Conservation (phyloP, 2,113 vertebrate species). For the Clinocottus analis region DNA sequence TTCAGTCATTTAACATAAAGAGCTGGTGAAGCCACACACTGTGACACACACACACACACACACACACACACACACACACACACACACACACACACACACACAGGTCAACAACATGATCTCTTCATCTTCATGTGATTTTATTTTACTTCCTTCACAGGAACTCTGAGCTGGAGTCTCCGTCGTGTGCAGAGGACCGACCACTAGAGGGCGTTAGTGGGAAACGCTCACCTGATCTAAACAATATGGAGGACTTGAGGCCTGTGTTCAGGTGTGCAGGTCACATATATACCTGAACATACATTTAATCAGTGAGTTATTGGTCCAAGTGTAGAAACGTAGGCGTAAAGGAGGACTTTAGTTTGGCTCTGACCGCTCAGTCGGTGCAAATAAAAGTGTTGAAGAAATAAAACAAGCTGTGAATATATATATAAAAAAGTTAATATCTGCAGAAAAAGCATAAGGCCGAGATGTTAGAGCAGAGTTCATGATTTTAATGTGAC, state of each 20-base stretch:
- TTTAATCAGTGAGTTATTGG: not conserved
- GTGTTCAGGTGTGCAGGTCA: not conserved
- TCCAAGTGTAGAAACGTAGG: not conserved
- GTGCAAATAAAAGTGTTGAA: not conserved
- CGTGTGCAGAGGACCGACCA: slow-evolving; percentile 5
- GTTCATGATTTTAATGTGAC: not conserved
- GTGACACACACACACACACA: not conserved
- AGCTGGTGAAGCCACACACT: not conserved
- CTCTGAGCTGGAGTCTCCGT: not conserved
- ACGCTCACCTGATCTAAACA: slow-evolving; percentile 12
- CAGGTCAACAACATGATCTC: not conserved
- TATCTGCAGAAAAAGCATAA: not conserved
- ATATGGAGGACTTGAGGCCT: not conserved
- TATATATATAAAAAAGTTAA: not conserved
- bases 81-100: not conserved
- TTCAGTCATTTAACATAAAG: not conserved
- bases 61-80: not conserved
- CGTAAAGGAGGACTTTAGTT: too few relatives aligned
- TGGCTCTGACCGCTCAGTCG: too few relatives aligned
- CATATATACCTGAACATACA: not conserved
- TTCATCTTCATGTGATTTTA: not conserved
- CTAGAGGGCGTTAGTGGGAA: slow-evolving; percentile 58
- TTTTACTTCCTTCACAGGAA: not conserved
- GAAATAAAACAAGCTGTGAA: not conserved
- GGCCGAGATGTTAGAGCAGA: not conserved